Conservation (phyloP, 1,140 invertebrate species). For the Ceratosolen fusciceps region DNA sequence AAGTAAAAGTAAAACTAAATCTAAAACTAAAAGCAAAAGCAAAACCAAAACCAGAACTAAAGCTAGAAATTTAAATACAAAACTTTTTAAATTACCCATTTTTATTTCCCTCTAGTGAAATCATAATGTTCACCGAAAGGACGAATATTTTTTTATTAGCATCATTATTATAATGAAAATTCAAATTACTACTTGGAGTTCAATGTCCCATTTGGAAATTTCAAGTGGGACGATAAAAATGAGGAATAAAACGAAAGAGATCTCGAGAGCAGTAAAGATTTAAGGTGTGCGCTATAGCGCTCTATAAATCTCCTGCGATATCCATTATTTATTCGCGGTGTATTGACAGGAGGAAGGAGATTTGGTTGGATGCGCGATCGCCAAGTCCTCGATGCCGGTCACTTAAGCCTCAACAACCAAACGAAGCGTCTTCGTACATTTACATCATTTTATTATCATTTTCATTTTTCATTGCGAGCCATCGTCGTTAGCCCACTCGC, state of each 20-base stretch:
- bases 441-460: too few species aligned
- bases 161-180: background rate
- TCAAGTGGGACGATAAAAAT: background rate
- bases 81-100: background rate
- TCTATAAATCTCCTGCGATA: slow-evolving; percentile 26
- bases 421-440: too few species aligned
- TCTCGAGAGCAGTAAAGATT: background rate
- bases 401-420: slow-evolving; percentile 37
- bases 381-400: slow-evolving; percentile 43
- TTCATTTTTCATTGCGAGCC: too few species aligned
- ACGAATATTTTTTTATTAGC: background rate
- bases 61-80: too few species aligned
- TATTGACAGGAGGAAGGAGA: background rate
- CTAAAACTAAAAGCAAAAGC: too few species aligned
- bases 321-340: background rate
- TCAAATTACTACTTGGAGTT: background rate
- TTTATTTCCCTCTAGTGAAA: background rate
- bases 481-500: background rate
- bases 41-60: too few species aligned
- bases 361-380: slow-evolving; percentile 23
- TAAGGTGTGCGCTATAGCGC: too few species aligned
- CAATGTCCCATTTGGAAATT: background rate
- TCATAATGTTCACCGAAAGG: background rate
- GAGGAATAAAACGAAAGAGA: background rate
- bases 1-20: too few species aligned